Base-by-base conservation (phyloP, 2,113 vertebrate genomes). In the Diadophis punctatus region DNA sequence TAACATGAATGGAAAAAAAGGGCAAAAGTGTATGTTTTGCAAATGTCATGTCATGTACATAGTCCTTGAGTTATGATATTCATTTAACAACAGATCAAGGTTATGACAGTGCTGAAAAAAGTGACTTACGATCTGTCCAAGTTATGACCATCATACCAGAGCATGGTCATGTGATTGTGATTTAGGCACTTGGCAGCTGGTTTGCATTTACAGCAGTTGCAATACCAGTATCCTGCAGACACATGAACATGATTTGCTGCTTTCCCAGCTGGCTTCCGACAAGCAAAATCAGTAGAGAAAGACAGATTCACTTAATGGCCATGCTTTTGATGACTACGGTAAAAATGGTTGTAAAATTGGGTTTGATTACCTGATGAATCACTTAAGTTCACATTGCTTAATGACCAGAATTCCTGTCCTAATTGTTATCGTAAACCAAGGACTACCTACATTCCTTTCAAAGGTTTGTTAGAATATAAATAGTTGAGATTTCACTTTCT, bases 11-110 rank as follows among this genome's bases (percentile, higher is more conserved):
- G 94, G 88, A 93, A 93, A 92, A 93, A 96, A 96, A 96, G 95
- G 95, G 92, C 94, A 93, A 96, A 96, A 93, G 93, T 96, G 96
- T 96, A 96, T 97, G 96, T 94, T 96, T 95, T 92, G 94, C 94
- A 97, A 93, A 96, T 96, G 94, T 93, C 86, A 93, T 94, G 89
- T 93, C 93, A 30, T 68, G 4, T n/a, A 63, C 30, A 18, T 63
- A n/a, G 27, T 63, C 27, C 27, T 63, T 63, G 60, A 68, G 11
- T 68, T n/a, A n/a, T 68, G 60, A n/a, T n/a, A 68, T 68, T 68
- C 60, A 68, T n/a, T 63, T 68, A 68, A 68, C 60, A 68, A 68
- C 4, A n/a, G 60, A 68, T 68, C 30, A 68, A 68, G 14, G 30
- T 68, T 68, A 68, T 16, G 30, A 68, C 60, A 63, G 11, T 68